Evolutionary conservation across 2,888 invertebrate genomes (phyloP).

Genomic region (Nomada flava): DNA sequence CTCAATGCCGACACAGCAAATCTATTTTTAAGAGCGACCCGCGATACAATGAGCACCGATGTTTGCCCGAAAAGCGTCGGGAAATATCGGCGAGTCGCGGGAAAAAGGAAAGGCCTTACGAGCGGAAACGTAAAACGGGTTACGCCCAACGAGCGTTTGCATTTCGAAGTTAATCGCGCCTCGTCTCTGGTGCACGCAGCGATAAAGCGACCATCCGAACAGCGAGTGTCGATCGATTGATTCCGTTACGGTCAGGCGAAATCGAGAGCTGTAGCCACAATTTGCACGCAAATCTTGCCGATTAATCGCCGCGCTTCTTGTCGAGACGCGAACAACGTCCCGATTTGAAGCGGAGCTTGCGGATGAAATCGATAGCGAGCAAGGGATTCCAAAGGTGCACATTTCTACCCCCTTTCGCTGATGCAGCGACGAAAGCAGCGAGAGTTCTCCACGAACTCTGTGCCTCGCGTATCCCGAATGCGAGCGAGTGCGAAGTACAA

Average conservation of each 20-base stretch:
- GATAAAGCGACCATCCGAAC: not conserved
- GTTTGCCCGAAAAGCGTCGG: slow-evolving; percentile 3
- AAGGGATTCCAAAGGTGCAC: not conserved
- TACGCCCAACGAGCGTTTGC: slow-evolving; percentile 32
- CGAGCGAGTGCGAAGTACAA: not conserved
- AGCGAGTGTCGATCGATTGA: slow-evolving; percentile 10
- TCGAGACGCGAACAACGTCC: not conserved
- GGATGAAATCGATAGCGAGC: slow-evolving; percentile 20
- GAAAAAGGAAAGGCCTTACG: not conserved
- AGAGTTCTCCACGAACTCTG: not conserved
- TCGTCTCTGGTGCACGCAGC: not conserved
- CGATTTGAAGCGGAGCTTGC: not conserved
- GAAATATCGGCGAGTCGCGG: slow-evolving; percentile 16
- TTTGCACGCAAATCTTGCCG: slow-evolving; percentile 8
- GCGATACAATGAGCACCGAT: slow-evolving; percentile 29
- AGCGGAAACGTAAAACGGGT: slow-evolving; percentile 1
- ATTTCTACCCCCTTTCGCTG: not conserved
- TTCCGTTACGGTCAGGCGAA: not conserved
- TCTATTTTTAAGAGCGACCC: slow-evolving; percentile 71
- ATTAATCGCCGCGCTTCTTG: not conserved
- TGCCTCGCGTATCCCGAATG: not conserved
- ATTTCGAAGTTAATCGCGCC: slow-evolving; percentile 29
- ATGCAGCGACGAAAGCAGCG: slow-evolving; percentile 7
- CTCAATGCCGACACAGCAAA: slow-evolving; percentile 40
- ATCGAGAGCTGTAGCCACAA: not conserved